A percentile compares a stretch with the other conserved stretches of the same genome.
Conservation (phyloP, 2,797 vertebrate species). For the Clarias pachynema region DNA sequence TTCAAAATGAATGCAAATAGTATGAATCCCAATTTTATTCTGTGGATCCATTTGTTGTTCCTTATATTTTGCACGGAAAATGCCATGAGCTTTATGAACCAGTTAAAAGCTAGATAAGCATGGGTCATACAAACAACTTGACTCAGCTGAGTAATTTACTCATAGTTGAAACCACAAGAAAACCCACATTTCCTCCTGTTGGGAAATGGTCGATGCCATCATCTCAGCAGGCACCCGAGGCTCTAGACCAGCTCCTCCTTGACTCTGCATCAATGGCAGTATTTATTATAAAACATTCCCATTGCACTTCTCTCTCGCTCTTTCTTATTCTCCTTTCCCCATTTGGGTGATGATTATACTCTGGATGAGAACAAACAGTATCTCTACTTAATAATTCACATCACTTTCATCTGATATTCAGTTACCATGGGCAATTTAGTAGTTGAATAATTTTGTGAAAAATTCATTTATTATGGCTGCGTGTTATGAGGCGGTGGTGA, state of each 20-base stretch:
- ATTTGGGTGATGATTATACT: slow-evolving; percentile 77
- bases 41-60: background rate
- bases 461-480: slow-evolving; percentile 95
- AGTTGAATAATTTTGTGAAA: slow-evolving; percentile 99
- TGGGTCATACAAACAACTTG: background rate
- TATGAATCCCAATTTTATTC: background rate
- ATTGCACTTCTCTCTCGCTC: slow-evolving; percentile 54
- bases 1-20: background rate
- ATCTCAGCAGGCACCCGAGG: slow-evolving; percentile 71
- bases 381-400: slow-evolving; percentile 98
- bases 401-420: slow-evolving; percentile 99
- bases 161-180: slow-evolving; percentile 62
- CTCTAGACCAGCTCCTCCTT: slow-evolving; percentile 44
- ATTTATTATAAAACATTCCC: slow-evolving; percentile 49
- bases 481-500: slow-evolving; percentile 97
- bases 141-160: slow-evolving; percentile 42
- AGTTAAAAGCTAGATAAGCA: slow-evolving; percentile 22
- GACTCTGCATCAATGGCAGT: slow-evolving; percentile 24
- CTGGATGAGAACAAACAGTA: slow-evolving; percentile 83
- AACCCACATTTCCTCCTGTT: slow-evolving; percentile 65
- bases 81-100: background rate
- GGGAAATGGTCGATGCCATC: slow-evolving; percentile 75
- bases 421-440: slow-evolving; percentile 99
- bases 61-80: background rate
- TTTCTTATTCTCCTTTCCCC: slow-evolving; percentile 56